Evolutionary conservation across 2,113 vertebrate genomes (phyloP).

Genomic region (Eretmochelys imbricata): DNA sequence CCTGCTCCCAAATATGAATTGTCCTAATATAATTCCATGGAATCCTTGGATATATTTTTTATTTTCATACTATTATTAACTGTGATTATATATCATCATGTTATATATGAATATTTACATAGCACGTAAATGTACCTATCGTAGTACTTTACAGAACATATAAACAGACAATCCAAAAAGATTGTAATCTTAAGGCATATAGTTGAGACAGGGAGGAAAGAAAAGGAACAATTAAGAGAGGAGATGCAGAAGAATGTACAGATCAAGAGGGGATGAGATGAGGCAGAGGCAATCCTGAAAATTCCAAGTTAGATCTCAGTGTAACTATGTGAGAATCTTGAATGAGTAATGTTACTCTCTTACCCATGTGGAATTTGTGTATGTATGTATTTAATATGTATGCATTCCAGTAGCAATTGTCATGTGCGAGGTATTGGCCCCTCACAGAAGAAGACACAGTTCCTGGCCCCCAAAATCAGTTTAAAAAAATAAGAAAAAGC

Average conservation of each 20-base stretch:
- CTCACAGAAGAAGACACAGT: background rate
- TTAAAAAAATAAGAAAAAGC: background rate
- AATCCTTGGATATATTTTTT: background rate
- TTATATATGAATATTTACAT: background rate
- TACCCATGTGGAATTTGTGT: background rate
- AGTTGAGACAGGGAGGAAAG: background rate
- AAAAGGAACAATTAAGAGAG: background rate
- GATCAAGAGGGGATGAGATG: constrained; percentile 7
- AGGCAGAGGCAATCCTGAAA: constrained; percentile 42
- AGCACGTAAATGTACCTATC: background rate
- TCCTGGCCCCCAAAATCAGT: background rate
- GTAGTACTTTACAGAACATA: background rate
- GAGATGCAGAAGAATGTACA: background rate
- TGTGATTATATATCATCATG: background rate
- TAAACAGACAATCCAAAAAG: background rate
- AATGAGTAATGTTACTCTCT: background rate
- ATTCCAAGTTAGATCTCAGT: constrained; percentile 3
- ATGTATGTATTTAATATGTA: background rate
- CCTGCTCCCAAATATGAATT: rapidly evolving
- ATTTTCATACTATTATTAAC: background rate
- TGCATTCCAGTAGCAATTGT: constrained; percentile 19
- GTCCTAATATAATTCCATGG: background rate
- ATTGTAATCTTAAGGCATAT: background rate
- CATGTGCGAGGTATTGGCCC: background rate
- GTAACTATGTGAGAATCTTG: background rate